Evolutionary conservation across 2,113 vertebrate genomes (phyloP).

Genomic region (Bos taurus): DNA sequence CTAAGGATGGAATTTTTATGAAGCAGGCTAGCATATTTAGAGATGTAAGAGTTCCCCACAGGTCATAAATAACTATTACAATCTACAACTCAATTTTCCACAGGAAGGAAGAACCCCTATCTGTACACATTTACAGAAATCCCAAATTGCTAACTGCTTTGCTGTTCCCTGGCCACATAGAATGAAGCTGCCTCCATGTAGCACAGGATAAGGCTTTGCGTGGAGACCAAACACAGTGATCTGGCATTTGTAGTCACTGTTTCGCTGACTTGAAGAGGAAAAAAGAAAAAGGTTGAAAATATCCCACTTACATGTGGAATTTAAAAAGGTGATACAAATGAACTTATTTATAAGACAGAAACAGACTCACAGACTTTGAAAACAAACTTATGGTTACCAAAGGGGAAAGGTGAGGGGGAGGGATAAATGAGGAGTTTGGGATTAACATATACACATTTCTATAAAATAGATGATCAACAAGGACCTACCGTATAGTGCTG

Average conservation of each 20-base stretch:
- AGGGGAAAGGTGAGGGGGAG: background rate
- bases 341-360: background rate
- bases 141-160: background rate
- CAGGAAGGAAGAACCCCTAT: background rate
- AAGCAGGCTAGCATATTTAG: background rate
- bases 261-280: background rate
- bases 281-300: background rate
- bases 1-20: background rate
- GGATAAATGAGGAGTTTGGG: background rate
- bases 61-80: background rate
- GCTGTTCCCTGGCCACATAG: background rate
- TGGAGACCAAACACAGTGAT: background rate
- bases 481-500: background rate
- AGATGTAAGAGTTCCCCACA: background rate
- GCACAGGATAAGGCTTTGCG: background rate
- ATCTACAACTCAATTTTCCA: background rate
- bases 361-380: background rate
- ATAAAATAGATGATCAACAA: background rate
- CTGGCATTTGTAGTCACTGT: background rate
- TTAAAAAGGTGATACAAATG: background rate
- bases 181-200: background rate
- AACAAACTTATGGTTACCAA: background rate
- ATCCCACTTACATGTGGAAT: background rate
- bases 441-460: background rate
- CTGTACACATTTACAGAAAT: background rate